Percentiles rank a stretch among this genome's conserved stretches.
Conservation (phyloP, 1,140 invertebrate genomes). For the Lordiphosa clarofinis region DNA sequence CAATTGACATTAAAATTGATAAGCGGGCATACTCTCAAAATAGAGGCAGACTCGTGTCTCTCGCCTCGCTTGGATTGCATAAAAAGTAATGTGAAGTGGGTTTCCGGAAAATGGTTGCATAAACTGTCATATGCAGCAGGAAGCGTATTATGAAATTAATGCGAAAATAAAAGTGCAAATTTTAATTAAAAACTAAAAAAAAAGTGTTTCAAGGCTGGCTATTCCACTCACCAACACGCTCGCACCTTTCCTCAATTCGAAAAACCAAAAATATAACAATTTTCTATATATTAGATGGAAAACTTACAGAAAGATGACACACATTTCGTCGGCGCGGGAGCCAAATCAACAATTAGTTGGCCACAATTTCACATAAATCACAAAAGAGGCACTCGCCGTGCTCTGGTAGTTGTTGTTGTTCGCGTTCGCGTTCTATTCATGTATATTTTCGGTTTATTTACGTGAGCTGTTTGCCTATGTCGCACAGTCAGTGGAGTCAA, state of each 20-base stretch:
- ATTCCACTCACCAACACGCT: constrained; percentile 30
- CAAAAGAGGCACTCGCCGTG: constrained; percentile 21
- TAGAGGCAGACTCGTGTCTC: constrained; percentile 42
- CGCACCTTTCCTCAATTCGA: constrained; percentile 15
- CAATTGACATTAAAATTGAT: constrained; percentile 69
- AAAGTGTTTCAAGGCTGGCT: constrained; percentile 62
- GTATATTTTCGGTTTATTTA: constrained; percentile 3
- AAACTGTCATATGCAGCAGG: constrained; percentile 67
- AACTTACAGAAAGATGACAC: constrained; percentile 42
- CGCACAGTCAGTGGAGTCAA: constrained; percentile 3
- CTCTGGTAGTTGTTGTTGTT: constrained; percentile 13
- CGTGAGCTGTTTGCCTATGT: constrained; percentile 41
- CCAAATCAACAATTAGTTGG: constrained; percentile 50
- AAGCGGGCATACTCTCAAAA: constrained; percentile 52
- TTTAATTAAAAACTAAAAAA: constrained; percentile 21
- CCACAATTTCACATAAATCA: constrained; percentile 50
- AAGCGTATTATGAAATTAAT: constrained; percentile 34
- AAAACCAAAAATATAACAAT: constrained; percentile 6
- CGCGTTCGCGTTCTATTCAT: constrained; percentile 22
- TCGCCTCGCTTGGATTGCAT: constrained; percentile 49
- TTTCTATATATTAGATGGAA: constrained; percentile 12
- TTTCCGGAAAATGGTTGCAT: constrained; percentile 65
- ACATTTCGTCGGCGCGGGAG: constrained; percentile 23
- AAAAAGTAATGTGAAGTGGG: constrained; percentile 69
- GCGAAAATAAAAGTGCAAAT: constrained; percentile 29